phyloP scores from a whole-genome alignment of 2,113 vertebrate species.

The Arothron firmamentum region DNA sequence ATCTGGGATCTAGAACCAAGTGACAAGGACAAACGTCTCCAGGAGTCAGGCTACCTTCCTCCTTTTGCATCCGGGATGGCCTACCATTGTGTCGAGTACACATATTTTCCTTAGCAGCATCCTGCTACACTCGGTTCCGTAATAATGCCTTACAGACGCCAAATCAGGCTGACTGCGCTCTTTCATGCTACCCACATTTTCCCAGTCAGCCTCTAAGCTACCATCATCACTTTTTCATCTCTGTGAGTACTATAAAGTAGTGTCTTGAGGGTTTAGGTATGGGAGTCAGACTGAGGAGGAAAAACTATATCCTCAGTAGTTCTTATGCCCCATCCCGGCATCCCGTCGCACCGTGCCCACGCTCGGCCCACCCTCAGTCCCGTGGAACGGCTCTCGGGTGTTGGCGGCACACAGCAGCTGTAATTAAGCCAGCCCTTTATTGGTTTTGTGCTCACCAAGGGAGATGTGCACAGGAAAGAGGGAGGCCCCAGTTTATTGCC shows the following conservation, averaged over 20 bases:
- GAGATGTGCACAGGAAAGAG: conserved; percentile 55
- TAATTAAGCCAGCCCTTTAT: conserved; percentile 69
- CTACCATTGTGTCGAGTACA: background rate
- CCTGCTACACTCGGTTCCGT: conserved; percentile 18
- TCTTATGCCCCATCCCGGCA: conserved; percentile 7
- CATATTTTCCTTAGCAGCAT: conserved; percentile 4
- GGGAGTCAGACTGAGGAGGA: conserved; percentile 14
- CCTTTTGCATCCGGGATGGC: too few species aligned
- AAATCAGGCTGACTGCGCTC: conserved; percentile 37
- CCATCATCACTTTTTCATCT: conserved; percentile 19
- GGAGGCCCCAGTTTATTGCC: conserved; percentile 66
- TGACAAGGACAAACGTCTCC: conserved; percentile 22
- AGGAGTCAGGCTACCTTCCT: background rate
- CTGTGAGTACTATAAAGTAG: conserved; percentile 32
- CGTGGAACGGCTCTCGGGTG: conserved; percentile 41
- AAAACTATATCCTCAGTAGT: conserved; percentile 19
- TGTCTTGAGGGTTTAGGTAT: conserved; percentile 36
- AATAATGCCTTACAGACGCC: conserved; percentile 18
- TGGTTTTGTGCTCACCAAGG: conserved; percentile 69
- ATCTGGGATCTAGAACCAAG: conserved; percentile 31
- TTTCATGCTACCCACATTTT: conserved; percentile 24
- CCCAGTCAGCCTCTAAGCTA: conserved; percentile 24
- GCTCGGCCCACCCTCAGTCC: conserved; percentile 42
- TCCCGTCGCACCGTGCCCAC: conserved; percentile 35
- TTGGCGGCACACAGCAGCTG: conserved; percentile 58